Evolutionary conservation across 2,797 vertebrate species (phyloP), one percentile per base, ranked within the genome.

Genomic region (Miichthys miiuy): DNA sequence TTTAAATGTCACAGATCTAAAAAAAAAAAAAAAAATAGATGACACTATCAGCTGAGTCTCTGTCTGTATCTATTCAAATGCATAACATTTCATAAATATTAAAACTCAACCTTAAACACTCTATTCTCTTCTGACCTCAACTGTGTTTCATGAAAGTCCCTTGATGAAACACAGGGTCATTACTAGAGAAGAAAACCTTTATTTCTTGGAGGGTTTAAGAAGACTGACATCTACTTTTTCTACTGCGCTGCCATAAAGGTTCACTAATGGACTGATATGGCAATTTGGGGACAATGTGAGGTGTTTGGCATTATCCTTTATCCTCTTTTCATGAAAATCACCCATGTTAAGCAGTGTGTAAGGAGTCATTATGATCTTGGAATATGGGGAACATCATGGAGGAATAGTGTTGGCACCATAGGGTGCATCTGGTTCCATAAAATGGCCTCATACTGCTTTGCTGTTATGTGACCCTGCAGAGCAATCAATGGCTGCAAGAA

Each of bases 381-480:
- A 90, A 86, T 57, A 68, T 72, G 66, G 20, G 17, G 16, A 52
- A 64, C 52, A 75, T 73, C 52, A 70, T 71, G 50, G 69, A 78
- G 67, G 52, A 79, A 51, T 52, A 56, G 34, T 67, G 66, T 81
- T 75, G 74, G 75, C 70, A 68, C 64, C 71, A 50, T 16, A 68
- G 72, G 67, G 44, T 78, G 76, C 72, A 87, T 79, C 73, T 79
- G 78, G 65, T 66, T 75, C 55, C 51, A 75, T 82, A 72, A 87
- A 85, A 79, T 23, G 67, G 68, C 71, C 41, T 86, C 38, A 58
- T 48, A 68, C 56, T 69, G 75, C 38, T 72, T 23, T 21, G 73
- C 42, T 11, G 62, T 88, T 79, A 83, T 76, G 73, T 44, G 77
- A 80, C 87, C 82, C 87, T 64, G 71, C 71, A 81, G 88, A 84